phyloP scores from a whole-genome alignment of 2,888 invertebrate genomes.

The Trilocha varians region DNA sequence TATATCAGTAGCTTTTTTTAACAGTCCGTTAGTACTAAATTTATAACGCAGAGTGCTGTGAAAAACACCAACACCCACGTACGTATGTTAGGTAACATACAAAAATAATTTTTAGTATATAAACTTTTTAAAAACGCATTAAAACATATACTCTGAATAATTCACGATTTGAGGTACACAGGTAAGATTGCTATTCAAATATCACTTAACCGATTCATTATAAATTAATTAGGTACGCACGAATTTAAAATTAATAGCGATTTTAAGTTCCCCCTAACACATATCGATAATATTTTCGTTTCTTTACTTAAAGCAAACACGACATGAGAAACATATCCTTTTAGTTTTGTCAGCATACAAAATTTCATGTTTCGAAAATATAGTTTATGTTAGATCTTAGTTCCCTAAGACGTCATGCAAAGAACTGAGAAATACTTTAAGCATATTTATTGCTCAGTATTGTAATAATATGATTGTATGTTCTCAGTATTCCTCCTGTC shows the following conservation, averaged over 20 bases:
- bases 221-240: constrained; percentile 1
- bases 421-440: too few species aligned
- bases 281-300: neutral
- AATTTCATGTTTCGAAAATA: too few species aligned
- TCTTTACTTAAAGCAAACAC: neutral
- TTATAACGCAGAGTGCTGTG: neutral
- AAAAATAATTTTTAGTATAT: constrained; percentile 3
- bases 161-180: constrained; percentile 4
- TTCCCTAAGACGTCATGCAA: too few species aligned
- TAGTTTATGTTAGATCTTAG: too few species aligned
- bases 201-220: constrained; percentile 1
- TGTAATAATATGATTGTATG: too few species aligned
- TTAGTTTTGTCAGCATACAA: too few species aligned
- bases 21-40: neutral
- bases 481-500: too few species aligned
- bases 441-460: too few species aligned
- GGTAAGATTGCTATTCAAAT: constrained; percentile 1
- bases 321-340: too few species aligned
- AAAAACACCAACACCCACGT: constrained; percentile 2
- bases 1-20: neutral
- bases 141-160: constrained; percentile 2
- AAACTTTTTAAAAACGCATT: neutral
- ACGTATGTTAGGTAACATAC: constrained; percentile 6
- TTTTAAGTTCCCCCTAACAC: neutral
- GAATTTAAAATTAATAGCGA: neutral